Base-by-base conservation (phyloP, 2,888 invertebrate species). In the Melikaiella ostensackeni region DNA sequence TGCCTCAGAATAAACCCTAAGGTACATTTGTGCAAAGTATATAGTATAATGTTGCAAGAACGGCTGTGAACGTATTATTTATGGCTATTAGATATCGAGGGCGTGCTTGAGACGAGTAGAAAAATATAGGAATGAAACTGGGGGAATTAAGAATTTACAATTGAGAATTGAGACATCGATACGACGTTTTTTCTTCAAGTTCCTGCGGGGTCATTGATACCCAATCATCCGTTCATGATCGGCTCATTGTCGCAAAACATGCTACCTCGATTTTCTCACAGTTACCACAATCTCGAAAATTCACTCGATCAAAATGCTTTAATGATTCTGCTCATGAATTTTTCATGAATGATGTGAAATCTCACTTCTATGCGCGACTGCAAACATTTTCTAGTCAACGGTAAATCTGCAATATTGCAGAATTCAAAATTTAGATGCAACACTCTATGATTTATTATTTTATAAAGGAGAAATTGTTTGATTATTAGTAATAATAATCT, bases 201-300 rank as follows among this genome's bases (percentile, higher is more conserved):
- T 77, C 75, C 86, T 88, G 87, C 86, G 88, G 88, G 88, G 88
- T 89, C 85, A 91, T 91, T 91, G 91, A 91, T 90, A 90, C 84
- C 86, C 89, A 86, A 91, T 90, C 87, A 88, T 84, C 88, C 87
- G 90, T 89, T 87, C 85, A 89, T 79, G 85, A 88, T 86, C 83
- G 79, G 70, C 77, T 85, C 75, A 86, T 88, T 86, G 87, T 88
- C 79, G 83, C 79, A 86, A 88, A 86, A 86, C 84, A 85, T 81
- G 87, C 81, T 76, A 78, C 70, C 61, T 59, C 30, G 77, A 83
- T 82, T 88, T 89, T 90, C 91, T 90, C 90, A 90, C 90, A 86
- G 81, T 77, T 84, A 80, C 85, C 84, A 79, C 80, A 84, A 87
- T 86, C 89, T 87, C 79, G 80, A 87, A 86, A 88, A 89, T 82